Evolutionary conservation across 2,113 vertebrate species (phyloP).

Genomic region (Ariopsis seemanni): DNA sequence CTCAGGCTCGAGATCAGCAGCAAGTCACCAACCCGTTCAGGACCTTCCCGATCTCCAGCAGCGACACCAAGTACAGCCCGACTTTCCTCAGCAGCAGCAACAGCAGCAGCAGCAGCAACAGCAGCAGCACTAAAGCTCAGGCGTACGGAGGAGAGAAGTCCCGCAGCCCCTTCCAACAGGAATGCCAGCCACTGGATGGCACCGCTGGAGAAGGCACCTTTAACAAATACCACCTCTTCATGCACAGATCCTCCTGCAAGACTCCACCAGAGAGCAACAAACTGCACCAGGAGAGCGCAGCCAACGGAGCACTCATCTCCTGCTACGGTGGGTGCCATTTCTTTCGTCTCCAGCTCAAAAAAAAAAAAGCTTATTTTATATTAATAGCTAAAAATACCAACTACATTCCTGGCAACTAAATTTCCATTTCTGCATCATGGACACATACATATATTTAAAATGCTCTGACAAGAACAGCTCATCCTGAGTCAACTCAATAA

Average conservation of each 20-base stretch:
- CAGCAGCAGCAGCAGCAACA: not conserved
- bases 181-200: conserved; percentile 85
- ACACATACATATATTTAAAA: not conserved
- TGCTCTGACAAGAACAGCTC: not conserved
- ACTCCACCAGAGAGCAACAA: conserved; percentile 85
- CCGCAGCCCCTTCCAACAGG: conserved; percentile 83
- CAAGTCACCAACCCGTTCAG: conserved; percentile 86
- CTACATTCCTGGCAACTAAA: not conserved
- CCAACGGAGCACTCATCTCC: conserved; percentile 83
- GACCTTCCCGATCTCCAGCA: conserved; percentile 82
- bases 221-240: conserved; percentile 92
- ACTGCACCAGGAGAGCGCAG: conserved; percentile 82
- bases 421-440: not conserved
- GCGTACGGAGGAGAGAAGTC: conserved; percentile 88
- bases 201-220: conserved; percentile 80
- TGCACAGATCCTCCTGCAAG: conserved; percentile 88
- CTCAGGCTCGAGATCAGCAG: conserved; percentile 86
- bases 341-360: no score
- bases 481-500: not conserved
- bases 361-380: not conserved
- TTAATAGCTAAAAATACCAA: not conserved
- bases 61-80: conserved; percentile 90
- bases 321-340: conserved; percentile 86
- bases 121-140: conserved; percentile 79
- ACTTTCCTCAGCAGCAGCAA: conserved; percentile 76